Evolutionary conservation across 2,797 vertebrate genomes (phyloP), one percentile per base, ranked within the genome.

Genomic region (Anguilla pacifica): DNA sequence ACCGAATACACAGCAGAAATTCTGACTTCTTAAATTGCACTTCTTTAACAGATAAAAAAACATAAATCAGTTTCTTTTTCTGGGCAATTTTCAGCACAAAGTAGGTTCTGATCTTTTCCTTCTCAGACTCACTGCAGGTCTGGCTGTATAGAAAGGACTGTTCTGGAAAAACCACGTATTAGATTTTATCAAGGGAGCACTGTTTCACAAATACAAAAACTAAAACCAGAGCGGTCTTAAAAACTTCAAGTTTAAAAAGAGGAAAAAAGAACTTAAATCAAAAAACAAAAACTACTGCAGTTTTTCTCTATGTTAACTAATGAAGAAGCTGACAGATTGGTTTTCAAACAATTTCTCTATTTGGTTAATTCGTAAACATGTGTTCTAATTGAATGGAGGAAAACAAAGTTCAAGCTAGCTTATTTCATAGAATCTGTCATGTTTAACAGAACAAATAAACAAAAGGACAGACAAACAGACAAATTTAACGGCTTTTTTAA

Each of bases 291-390:
- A 91, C 93, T 91, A 92, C 93, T 84, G 89, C 91, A 92, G 74
- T 82, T 77, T 67, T 49, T 83, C 61, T 43, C 88, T 88, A 88
- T 79, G n/a, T 55, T 85, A 61, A 25, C 85, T 83, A 86, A 85
- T 85, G 92, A 90, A 94, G 91, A 94, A 93, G 90, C 92, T 88
- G 90, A 94, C 92, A 92, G 93, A 94, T 87, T 90, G 91, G 92
- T 93, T 93, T 91, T 93, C 90, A 92, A 70, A 94, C 91, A 91
- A 93, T 93, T 93, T 94, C 95, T 93, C 94, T 94, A 95, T 96
- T 96, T 96, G 96, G 96, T 96, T 95, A 95, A 95, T 96, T 93
- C 95, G 95, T 96, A 96, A 96, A 96, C 96, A 95, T 49, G 51
- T 95, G 94, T 64, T 95, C 94, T 94, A 93, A 95, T 94, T 94